Evolutionary conservation across 1,140 invertebrate genomes (phyloP).

Genomic region (Ceratosolen solmsi): DNA sequence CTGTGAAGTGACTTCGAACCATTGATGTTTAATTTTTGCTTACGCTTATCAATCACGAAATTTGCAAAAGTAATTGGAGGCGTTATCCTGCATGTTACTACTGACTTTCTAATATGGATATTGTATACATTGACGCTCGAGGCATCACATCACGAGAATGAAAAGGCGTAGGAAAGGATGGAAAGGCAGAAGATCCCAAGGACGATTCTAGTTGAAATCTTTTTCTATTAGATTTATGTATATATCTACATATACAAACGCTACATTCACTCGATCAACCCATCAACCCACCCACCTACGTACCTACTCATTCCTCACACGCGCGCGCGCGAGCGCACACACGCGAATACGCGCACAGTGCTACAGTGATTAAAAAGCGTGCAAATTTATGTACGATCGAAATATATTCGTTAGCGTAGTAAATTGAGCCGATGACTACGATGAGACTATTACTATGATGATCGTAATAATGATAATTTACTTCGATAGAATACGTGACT

Average conservation of each 20-base stretch:
- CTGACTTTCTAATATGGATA: conserved; percentile 23
- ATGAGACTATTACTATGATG: not conserved
- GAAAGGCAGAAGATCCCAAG: conserved; percentile 32
- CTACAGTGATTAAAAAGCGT: not conserved
- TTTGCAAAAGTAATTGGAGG: not conserved
- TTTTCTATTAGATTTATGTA: conserved; percentile 16
- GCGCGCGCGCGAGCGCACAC: not conserved
- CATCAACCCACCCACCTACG: no score
- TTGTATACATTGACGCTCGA: not conserved
- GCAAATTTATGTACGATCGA: not conserved
- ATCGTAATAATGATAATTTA: not conserved
- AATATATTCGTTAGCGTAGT: not conserved
- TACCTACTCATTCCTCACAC: no score
- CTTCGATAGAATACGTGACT: not conserved
- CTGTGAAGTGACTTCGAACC: not conserved
- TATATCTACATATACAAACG: not conserved
- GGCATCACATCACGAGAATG: conserved; percentile 4
- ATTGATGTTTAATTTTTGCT: not conserved
- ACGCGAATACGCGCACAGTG: not conserved
- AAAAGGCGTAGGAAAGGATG: conserved; percentile 15
- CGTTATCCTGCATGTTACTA: not conserved
- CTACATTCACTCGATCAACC: no score
- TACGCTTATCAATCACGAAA: not conserved
- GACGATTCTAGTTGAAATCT: conserved; percentile 35
- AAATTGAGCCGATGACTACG: not conserved